These are phyloP conservation scores for Spheniscus humboldti DNA, from an alignment of 2,797 vertebrate genomes.

Conservation along the genomic window DNA sequence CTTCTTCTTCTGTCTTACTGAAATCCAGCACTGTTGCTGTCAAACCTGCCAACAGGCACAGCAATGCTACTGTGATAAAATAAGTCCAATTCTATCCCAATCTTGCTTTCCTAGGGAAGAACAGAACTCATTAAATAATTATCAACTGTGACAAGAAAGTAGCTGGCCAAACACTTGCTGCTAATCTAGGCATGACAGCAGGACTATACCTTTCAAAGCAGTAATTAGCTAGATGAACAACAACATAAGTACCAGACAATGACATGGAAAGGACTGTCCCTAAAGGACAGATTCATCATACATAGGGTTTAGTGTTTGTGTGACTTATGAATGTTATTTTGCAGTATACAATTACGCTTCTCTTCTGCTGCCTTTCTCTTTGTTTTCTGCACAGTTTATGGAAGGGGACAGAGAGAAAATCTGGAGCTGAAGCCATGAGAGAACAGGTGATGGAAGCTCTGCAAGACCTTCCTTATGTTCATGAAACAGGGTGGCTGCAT, in stretches of 20 bases:
- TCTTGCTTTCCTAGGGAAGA: slow-evolving; percentile 66
- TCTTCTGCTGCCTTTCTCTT: slow-evolving; percentile 22
- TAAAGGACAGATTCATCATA: slow-evolving; percentile 71
- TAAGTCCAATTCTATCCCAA: slow-evolving; percentile 55
- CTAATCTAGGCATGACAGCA: slow-evolving; percentile 60
- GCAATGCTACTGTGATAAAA: slow-evolving; percentile 51
- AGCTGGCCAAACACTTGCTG: slow-evolving; percentile 61
- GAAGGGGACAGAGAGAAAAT: not conserved
- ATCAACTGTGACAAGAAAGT: slow-evolving; percentile 64
- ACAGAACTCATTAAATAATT: slow-evolving; percentile 65
- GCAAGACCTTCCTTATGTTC: not conserved
- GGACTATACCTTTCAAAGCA: slow-evolving; percentile 62
- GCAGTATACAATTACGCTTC: slow-evolving; percentile 48
- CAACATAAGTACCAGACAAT: slow-evolving; percentile 60
- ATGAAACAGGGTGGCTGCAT: not conserved
- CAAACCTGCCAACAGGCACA: slow-evolving; percentile 38
- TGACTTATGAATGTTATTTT: slow-evolving; percentile 69
- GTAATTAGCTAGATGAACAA: slow-evolving; percentile 63
- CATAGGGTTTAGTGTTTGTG: slow-evolving; percentile 51
- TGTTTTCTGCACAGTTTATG: slow-evolving; percentile 28
- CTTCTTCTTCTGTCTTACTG: slow-evolving; percentile 56
- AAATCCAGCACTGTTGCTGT: slow-evolving; percentile 45
- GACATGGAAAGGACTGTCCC: slow-evolving; percentile 62
- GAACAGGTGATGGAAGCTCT: not conserved
- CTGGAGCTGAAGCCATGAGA: not conserved